Evolutionary conservation across 2,888 invertebrate genomes (phyloP).

Genomic region (Cosmia trapezina): DNA sequence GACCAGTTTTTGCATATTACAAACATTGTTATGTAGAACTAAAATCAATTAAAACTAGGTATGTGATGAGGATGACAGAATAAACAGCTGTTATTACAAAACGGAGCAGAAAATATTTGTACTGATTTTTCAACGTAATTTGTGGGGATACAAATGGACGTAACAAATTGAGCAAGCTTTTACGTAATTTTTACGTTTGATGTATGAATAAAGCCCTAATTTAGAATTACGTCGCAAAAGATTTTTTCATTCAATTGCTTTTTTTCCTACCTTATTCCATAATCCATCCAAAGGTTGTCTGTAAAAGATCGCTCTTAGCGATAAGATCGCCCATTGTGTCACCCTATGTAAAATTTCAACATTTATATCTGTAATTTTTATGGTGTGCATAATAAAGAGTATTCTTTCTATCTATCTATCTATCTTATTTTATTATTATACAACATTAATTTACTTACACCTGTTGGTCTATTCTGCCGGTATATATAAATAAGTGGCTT

Average conservation of each 20-base stretch:
- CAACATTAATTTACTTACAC: neutral
- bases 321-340: too few relatives aligned
- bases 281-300: too few relatives aligned
- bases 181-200: neutral
- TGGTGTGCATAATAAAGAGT: too few relatives aligned
- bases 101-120: neutral
- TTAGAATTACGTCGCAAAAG: neutral
- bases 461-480: neutral
- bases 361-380: too few relatives aligned
- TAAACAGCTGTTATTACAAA: neutral
- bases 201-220: neutral
- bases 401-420: too few relatives aligned
- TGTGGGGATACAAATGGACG: neutral
- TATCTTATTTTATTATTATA: too few relatives aligned
- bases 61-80: constrained; percentile 29
- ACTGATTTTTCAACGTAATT: neutral
- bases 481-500: too few relatives aligned
- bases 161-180: neutral
- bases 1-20: neutral
- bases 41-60: constrained; percentile 4
- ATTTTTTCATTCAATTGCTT: neutral
- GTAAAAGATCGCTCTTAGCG: too few relatives aligned
- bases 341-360: too few relatives aligned
- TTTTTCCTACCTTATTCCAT: too few relatives aligned
- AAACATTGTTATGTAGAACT: constrained; percentile 19